Percentiles rank a stretch among this genome's conserved stretches.
Conservation (phyloP, 1,140 invertebrate genomes). For the Diorhabda sublineata region DNA sequence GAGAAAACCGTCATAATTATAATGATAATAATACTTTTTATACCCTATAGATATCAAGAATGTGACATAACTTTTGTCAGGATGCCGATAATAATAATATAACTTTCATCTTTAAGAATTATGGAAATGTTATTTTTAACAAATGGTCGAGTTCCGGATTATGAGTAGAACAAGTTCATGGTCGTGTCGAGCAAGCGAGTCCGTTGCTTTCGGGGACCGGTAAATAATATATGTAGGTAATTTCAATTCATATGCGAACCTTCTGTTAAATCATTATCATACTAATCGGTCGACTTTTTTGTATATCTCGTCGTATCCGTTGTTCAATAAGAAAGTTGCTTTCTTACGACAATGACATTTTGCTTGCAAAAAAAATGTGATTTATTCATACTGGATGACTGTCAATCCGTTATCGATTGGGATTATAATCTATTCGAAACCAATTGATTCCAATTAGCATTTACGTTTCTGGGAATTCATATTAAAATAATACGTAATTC, state of each 20-base stretch:
- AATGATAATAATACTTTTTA: too few relatives aligned
- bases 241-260: constrained; percentile 15
- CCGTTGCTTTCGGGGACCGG: neutral
- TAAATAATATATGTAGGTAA: constrained; percentile 10
- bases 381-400: too few relatives aligned
- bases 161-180: constrained; percentile 12
- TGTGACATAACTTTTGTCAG: too few relatives aligned
- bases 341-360: too few relatives aligned
- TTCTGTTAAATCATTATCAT: constrained; percentile 14
- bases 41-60: too few relatives aligned
- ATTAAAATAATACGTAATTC: neutral
- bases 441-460: too few relatives aligned
- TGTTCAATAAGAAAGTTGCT: neutral
- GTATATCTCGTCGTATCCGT: constrained; percentile 2
- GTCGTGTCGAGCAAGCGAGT: neutral
- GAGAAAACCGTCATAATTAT: too few relatives aligned
- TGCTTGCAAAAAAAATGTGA: too few relatives aligned
- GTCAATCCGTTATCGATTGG: too few relatives aligned
- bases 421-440: too few relatives aligned
- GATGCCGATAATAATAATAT: too few relatives aligned
- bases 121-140: neutral
- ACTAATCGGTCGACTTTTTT: constrained; percentile 11
- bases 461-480: too few relatives aligned
- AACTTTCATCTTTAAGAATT: neutral
- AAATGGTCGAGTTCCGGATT: constrained; percentile 14